Conservation (phyloP, 1,140 invertebrate species). For the Delia radicum region DNA sequence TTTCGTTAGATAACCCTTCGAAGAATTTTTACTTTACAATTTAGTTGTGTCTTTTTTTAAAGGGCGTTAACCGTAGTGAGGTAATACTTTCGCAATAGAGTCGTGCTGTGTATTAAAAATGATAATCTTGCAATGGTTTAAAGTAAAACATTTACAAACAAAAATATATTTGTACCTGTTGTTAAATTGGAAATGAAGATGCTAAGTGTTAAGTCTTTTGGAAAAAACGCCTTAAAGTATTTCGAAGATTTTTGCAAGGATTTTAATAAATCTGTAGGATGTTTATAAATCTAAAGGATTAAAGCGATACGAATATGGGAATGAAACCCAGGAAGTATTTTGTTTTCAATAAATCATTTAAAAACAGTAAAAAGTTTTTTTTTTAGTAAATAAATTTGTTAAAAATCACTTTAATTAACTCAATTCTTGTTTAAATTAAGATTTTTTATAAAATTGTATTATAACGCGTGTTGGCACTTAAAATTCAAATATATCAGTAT, state of each 20-base stretch:
- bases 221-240: neutral
- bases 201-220: neutral
- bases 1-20: neutral
- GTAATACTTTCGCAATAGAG: neutral
- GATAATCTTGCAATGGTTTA: neutral
- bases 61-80: neutral
- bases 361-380: neutral
- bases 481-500: neutral
- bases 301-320: neutral
- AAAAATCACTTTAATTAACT: no score
- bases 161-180: neutral
- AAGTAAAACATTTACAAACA: neutral
- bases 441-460: neutral
- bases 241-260: neutral
- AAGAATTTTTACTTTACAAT: neutral
- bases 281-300: neutral
- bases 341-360: neutral
- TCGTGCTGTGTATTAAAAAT: neutral
- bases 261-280: neutral
- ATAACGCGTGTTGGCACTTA: neutral
- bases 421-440: neutral
- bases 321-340: neutral
- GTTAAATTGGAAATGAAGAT: neutral
- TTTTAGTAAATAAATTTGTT: neutral
- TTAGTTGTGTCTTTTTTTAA: neutral